Evolutionary conservation across 2,797 vertebrate species (phyloP).

Genomic region (Smutsia temminckii): DNA sequence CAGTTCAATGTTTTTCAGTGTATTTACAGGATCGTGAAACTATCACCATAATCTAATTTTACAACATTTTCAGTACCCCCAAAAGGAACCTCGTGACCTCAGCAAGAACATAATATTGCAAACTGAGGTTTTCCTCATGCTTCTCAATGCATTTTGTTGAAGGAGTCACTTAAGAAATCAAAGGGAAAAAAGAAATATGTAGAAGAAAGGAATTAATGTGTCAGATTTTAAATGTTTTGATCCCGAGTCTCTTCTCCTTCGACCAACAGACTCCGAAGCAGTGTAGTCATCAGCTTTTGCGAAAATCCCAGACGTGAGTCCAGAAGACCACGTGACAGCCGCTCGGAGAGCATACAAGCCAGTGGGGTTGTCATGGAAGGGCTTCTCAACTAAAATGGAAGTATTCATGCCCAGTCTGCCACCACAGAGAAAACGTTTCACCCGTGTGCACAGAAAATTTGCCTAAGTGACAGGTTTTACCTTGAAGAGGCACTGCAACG

Average conservation of each 20-base stretch:
- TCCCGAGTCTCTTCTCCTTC: background rate
- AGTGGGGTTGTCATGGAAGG: slow-evolving; percentile 3
- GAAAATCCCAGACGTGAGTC: background rate
- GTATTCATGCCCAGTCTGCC: slow-evolving; percentile 63
- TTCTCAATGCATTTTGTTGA: background rate
- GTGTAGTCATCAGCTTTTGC: background rate
- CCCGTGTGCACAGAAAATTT: slow-evolving; percentile 79
- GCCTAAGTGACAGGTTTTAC: slow-evolving; percentile 81
- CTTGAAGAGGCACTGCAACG: slow-evolving; percentile 81
- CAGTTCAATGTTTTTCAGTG: background rate
- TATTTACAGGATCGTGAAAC: background rate
- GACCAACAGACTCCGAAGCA: background rate
- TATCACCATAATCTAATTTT: background rate
- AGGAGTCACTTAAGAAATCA: slow-evolving; percentile 30
- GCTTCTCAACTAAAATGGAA: slow-evolving; percentile 73
- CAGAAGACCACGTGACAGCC: background rate
- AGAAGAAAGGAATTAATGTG: slow-evolving; percentile 9
- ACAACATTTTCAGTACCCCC: background rate
- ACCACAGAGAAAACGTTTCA: slow-evolving; percentile 78
- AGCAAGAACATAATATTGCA: background rate
- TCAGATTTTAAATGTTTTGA: slow-evolving; percentile 37
- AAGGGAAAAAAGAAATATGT: background rate
- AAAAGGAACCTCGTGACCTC: background rate
- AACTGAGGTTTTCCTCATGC: background rate
- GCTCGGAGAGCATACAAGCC: background rate